Evolutionary conservation across 2,888 invertebrate genomes (phyloP).

Genomic region (Zygothrica quintamaculata): DNA sequence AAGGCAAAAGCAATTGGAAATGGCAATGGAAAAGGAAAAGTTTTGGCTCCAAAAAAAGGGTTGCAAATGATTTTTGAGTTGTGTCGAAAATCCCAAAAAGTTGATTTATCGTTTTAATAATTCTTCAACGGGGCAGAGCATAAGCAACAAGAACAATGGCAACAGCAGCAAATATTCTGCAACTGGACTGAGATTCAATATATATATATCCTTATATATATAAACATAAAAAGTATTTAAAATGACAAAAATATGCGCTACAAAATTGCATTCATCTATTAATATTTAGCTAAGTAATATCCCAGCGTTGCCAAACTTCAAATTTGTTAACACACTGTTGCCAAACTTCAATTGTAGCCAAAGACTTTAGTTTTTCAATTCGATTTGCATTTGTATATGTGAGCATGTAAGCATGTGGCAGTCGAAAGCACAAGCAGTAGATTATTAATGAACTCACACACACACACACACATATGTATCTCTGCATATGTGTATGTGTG

Average conservation of each 20-base stretch:
- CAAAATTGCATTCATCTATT: constrained; percentile 49
- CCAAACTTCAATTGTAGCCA: constrained; percentile 31
- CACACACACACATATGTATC: background rate
- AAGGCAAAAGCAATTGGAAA: constrained; percentile 57
- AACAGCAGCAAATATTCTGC: background rate
- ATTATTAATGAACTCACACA: constrained; percentile 52
- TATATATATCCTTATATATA: too few species aligned
- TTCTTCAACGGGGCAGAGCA: constrained; percentile 58
- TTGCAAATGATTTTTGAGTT: constrained; percentile 76
- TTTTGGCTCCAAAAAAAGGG: constrained; percentile 69
- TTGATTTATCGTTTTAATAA: constrained; percentile 82
- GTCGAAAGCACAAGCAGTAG: constrained; percentile 17
- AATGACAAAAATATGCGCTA: constrained; percentile 61
- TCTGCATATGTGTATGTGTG: constrained; percentile 2
- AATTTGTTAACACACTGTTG: constrained; percentile 41
- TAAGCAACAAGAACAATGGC: constrained; percentile 11
- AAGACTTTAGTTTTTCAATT: too few species aligned
- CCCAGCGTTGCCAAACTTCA: constrained; percentile 55
- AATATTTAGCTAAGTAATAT: constrained; percentile 37
- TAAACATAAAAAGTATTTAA: constrained; percentile 53
- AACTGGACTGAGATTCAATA: constrained; percentile 19
- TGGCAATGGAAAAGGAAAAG: too few species aligned
- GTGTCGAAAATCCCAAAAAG: constrained; percentile 76
- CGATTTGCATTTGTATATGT: too few species aligned
- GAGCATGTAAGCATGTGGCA: too few species aligned